These are phyloP conservation scores for Rotaria socialis DNA, from an alignment of 2,888 invertebrate genomes.

Conservation along the genomic window DNA sequence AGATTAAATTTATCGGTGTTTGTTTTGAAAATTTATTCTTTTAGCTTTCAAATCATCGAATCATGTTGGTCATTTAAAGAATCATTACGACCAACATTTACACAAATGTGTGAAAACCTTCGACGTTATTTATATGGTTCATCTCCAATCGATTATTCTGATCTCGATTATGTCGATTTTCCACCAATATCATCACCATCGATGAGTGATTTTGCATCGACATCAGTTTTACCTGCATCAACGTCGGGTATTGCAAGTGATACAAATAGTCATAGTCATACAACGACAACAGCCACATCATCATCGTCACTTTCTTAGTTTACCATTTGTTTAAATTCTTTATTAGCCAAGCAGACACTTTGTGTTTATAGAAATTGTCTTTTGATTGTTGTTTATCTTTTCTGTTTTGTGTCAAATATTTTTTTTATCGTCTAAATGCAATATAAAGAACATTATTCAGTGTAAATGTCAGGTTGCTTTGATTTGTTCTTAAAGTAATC, in stretches of 20 bases:
- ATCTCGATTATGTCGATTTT: conserved; percentile 25
- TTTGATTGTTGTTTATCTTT: not conserved
- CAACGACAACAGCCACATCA: conserved; percentile 2
- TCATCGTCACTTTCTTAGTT: conserved; percentile 27
- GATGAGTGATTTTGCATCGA: not conserved
- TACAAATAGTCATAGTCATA: conserved; percentile 1
- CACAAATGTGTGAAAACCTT: not conserved
- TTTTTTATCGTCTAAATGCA: not conserved
- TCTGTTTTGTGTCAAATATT: conserved; percentile 31
- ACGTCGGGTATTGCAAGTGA: not conserved
- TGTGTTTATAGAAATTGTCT: not conserved
- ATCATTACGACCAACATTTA: conserved; percentile 8
- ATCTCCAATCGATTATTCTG: conserved; percentile 4
- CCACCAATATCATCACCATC: not conserved
- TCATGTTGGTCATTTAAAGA: conserved; percentile 27
- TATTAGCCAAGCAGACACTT: not conserved
- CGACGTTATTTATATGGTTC: conserved; percentile 10
- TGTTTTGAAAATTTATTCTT: not conserved
- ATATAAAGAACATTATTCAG: not conserved
- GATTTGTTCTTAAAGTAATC: no score
- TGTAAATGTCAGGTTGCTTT: no score
- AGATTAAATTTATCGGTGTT: no score
- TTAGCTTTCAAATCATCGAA: conserved; percentile 25
- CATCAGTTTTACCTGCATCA: not conserved
- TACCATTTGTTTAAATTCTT: not conserved